Conservation (phyloP, 2,797 vertebrate genomes). For the Anguilla obscura region DNA sequence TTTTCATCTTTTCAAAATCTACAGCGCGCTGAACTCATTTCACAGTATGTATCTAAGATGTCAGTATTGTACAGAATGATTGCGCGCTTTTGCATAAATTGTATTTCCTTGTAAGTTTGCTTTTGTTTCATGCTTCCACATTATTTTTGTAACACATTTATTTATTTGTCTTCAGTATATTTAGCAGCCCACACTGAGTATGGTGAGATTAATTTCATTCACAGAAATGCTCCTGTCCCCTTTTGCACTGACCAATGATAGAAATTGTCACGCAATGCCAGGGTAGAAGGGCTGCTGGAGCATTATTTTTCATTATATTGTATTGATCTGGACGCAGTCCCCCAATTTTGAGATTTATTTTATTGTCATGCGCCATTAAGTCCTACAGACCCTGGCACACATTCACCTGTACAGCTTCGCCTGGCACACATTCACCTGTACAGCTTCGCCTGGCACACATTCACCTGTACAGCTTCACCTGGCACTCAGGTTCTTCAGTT, state of each 20-base stretch:
- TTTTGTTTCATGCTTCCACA: slow-evolving; percentile 53
- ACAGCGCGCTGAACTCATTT: slow-evolving; percentile 34
- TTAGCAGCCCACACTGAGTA: not conserved
- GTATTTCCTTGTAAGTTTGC: slow-evolving; percentile 34
- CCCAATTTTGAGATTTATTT: not conserved
- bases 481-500: not conserved
- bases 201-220: not conserved
- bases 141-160: slow-evolving; percentile 43
- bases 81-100: slow-evolving; percentile 58
- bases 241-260: not conserved
- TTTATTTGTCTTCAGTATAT: slow-evolving; percentile 21
- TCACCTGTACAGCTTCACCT: not conserved
- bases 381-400: not conserved
- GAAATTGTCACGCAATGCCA: not conserved
- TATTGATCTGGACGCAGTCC: not conserved
- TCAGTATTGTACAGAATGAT: slow-evolving; percentile 45
- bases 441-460: not conserved
- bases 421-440: not conserved
- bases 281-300: not conserved
- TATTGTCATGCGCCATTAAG: not conserved
- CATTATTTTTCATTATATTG: not conserved
- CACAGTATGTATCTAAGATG: slow-evolving; percentile 1
- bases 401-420: not conserved
- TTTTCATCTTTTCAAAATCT: slow-evolving; percentile 44
- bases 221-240: not conserved